These are phyloP conservation scores for Hypena proboscidalis DNA, from an alignment of 2,888 invertebrate species.

Conservation along the genomic window DNA sequence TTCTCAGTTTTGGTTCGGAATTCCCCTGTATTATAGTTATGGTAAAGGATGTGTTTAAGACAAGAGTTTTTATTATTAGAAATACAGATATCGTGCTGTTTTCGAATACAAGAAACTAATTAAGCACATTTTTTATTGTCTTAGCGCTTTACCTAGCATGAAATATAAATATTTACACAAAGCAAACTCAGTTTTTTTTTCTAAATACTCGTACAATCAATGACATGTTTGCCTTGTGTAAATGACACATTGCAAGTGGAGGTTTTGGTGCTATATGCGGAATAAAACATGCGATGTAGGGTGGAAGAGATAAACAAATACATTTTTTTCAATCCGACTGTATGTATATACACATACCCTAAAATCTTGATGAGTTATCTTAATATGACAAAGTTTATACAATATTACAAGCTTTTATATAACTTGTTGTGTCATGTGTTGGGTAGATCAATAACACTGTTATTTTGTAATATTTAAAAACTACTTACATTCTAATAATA, in stretches of 20 bases:
- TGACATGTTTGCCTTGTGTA: too few relatives aligned
- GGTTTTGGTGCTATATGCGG: slow-evolving; percentile 47
- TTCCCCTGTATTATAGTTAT: slow-evolving; percentile 22
- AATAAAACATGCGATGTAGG: slow-evolving; percentile 24
- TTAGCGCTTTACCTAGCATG: slow-evolving; percentile 46
- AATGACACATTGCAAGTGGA: too few relatives aligned
- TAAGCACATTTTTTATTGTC: slow-evolving; percentile 34
- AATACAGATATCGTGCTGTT: not conserved
- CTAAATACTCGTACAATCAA: too few relatives aligned
- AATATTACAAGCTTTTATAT: too few relatives aligned
- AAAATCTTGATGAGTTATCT: too few relatives aligned
- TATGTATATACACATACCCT: too few relatives aligned
- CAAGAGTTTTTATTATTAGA: not conserved
- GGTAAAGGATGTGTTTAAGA: slow-evolving; percentile 27
- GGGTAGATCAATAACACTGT: not conserved
- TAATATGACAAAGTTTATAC: too few relatives aligned
- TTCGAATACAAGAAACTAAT: not conserved
- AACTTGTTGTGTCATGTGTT: too few relatives aligned
- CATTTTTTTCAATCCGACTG: slow-evolving; percentile 35
- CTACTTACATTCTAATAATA: too few relatives aligned
- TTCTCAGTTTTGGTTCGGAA: slow-evolving; percentile 39
- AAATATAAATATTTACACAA: slow-evolving; percentile 37
- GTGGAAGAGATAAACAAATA: slow-evolving; percentile 34
- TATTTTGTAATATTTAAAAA: too few relatives aligned
- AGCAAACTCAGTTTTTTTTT: too few relatives aligned